Base-by-base conservation (phyloP, 2,797 vertebrate genomes). In the Propithecus deckenii region DNA sequence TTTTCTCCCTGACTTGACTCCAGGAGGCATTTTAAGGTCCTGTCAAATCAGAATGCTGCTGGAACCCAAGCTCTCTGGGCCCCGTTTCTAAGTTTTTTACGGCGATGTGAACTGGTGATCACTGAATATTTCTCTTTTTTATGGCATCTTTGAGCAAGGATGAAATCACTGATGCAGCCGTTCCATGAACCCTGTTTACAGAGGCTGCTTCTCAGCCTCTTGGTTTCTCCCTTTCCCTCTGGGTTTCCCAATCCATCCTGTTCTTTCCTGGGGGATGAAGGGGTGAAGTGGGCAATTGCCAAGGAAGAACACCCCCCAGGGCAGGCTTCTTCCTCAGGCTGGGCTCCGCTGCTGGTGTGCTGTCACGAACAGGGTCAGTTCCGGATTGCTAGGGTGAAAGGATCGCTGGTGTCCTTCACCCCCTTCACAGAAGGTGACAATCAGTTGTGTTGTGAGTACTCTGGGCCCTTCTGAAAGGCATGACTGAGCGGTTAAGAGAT, bases 1-100 rank as follows among this genome's bases (percentile, higher is more conserved):
- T 97, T 90, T 94, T 91, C 94, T 97, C 95, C 94, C 96, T 88
- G 96, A 98, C 95, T 96, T 1, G 7, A 17, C 79, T 97, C 96
- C 95, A 97, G 97, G 95, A 95, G 95, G 61, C 96, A 84, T 95
- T 96, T 97, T 95, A 97, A 97, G 81, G 85, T 79, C 94, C 90
- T 96, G 90, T 95, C 97, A 95, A 76, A 94, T 78, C 87, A 96
- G 95, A 94, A 80, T 72, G 89, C 46, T 91, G 87, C 87, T 95
- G 96, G 96, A 96, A 89, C 72, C 87, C 32, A 76, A 84, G 69
- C 14, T 55, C 85, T 59, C 71, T 81, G 95, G 96, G 91, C 94
- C 96, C 43, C 57, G 30, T 43, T 83, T 63, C 43, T 71, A 25
- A 11, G n/a, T 12, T 57, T 72, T 94, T 94, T 75, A 91, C 2